Percentiles rank a stretch among this genome's conserved stretches.
These are phyloP conservation scores for Solea solea DNA, from an alignment of 2,113 vertebrate genomes.

Conservation along the genomic window DNA sequence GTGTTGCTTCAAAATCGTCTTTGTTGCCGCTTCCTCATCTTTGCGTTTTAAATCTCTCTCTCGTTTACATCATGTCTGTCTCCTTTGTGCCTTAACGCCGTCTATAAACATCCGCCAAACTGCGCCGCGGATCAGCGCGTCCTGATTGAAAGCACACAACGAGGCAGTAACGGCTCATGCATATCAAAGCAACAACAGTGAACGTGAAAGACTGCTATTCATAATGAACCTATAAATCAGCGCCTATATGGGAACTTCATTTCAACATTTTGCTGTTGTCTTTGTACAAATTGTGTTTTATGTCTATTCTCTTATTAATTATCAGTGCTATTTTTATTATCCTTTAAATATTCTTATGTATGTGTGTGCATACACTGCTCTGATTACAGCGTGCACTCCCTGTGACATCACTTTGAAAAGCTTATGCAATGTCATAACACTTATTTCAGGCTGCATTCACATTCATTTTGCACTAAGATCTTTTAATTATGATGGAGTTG, in stretches of 20 bases:
- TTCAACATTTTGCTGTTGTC: constrained; percentile 29
- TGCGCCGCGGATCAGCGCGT: constrained; percentile 13
- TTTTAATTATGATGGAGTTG: too few species aligned
- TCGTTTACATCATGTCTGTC: constrained; percentile 8
- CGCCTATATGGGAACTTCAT: constrained; percentile 5
- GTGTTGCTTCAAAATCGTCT: constrained; percentile 44
- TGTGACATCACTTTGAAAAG: too few species aligned
- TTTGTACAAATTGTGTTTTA: constrained; percentile 26
- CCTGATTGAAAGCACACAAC: constrained; percentile 45
- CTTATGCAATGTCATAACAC: too few species aligned
- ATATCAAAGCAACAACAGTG: constrained; percentile 49
- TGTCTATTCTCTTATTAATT: constrained; percentile 1
- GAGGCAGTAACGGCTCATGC: constrained; percentile 47
- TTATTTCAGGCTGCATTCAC: too few species aligned
- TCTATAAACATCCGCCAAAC: constrained; percentile 54
- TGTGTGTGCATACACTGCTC: too few species aligned
- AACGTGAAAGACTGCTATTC: constrained; percentile 52
- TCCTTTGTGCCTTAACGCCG: constrained; percentile 23
- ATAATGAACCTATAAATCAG: constrained; percentile 68
- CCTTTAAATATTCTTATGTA: too few species aligned
- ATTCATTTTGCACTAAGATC: too few species aligned
- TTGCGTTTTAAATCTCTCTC: constrained; percentile 32
- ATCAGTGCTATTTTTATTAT: too few species aligned
- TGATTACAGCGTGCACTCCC: too few species aligned
- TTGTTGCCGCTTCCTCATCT: constrained; percentile 24